Conservation (phyloP, 2,797 vertebrate species). For the Triplophysa bombifrons region DNA sequence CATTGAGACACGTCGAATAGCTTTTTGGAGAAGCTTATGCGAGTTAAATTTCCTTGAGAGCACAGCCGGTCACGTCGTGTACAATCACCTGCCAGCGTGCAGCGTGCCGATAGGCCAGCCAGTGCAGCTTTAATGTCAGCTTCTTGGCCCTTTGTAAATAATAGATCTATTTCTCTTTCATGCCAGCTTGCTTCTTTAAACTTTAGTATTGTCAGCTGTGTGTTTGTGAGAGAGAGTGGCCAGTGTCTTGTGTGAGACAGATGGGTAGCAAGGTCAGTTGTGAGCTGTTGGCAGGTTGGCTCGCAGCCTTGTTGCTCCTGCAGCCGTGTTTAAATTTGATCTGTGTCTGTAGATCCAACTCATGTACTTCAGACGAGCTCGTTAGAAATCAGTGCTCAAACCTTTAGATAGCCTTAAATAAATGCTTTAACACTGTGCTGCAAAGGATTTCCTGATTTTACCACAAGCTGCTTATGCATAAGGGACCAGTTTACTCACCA, state of each 20-base stretch:
- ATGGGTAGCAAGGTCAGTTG: slow-evolving; percentile 45
- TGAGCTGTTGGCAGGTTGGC: slow-evolving; percentile 42
- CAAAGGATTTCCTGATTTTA: neutral
- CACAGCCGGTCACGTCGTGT: neutral
- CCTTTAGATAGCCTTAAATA: neutral
- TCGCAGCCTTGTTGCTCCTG: slow-evolving; percentile 19
- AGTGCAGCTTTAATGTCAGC: slow-evolving; percentile 17
- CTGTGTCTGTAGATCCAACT: slow-evolving; percentile 28
- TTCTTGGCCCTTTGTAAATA: slow-evolving; percentile 30
- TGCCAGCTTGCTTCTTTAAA: slow-evolving; percentile 30
- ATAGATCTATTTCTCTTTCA: slow-evolving; percentile 8
- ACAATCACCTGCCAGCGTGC: slow-evolving; percentile 8
- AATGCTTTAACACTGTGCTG: neutral
- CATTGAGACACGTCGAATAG: neutral
- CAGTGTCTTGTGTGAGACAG: slow-evolving; percentile 33
- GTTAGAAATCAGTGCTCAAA: slow-evolving; percentile 9
- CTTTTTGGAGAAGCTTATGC: slow-evolving; percentile 16
- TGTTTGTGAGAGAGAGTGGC: neutral
- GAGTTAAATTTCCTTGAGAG: neutral
- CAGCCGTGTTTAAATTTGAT: slow-evolving; percentile 41
- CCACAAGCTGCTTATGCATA: neutral
- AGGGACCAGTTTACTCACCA: slow-evolving; percentile 25
- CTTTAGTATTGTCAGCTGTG: slow-evolving; percentile 3
- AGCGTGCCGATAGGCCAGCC: slow-evolving; percentile 5
- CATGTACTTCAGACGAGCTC: neutral